phyloP scores from a whole-genome alignment of 2,888 invertebrate species.

The Lapara coniferarum region DNA sequence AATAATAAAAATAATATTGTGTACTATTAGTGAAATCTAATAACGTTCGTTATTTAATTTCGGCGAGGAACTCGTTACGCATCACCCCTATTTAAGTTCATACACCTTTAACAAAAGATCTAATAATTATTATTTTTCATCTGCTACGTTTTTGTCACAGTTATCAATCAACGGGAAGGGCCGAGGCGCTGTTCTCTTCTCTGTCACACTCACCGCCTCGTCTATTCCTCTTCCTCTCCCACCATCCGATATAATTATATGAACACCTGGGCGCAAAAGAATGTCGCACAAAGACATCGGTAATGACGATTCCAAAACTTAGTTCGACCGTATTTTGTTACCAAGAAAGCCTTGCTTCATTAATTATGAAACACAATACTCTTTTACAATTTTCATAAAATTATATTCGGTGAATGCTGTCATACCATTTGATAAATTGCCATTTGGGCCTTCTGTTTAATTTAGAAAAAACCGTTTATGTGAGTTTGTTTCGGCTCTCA shows the following conservation, averaged over 20 bases:
- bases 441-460: conserved; percentile 60
- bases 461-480: conserved; percentile 40
- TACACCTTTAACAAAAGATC: conserved; percentile 79
- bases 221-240: conserved; percentile 60
- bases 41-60: conserved; percentile 25
- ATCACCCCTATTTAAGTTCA: conserved; percentile 73
- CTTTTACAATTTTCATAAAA: conserved; percentile 77
- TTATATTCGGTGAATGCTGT: conserved; percentile 75
- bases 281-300: conserved; percentile 82
- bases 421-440: conserved; percentile 79
- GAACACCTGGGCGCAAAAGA: conserved; percentile 83
- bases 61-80: conserved; percentile 24
- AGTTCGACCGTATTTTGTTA: conserved; percentile 81
- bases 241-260: conserved; percentile 77
- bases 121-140: conserved; percentile 84
- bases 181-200: conserved; percentile 55
- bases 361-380: conserved; percentile 83
- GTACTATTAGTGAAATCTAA: background rate
- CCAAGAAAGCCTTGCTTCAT: conserved; percentile 82
- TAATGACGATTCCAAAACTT: conserved; percentile 81
- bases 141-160: conserved; percentile 84
- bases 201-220: conserved; percentile 37
- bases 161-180: conserved; percentile 83
- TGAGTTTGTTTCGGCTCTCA: conserved; percentile 40
- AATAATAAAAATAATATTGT: background rate